phyloP scores from a whole-genome alignment of 2,888 invertebrate genomes.

The Rutpela maculata region DNA sequence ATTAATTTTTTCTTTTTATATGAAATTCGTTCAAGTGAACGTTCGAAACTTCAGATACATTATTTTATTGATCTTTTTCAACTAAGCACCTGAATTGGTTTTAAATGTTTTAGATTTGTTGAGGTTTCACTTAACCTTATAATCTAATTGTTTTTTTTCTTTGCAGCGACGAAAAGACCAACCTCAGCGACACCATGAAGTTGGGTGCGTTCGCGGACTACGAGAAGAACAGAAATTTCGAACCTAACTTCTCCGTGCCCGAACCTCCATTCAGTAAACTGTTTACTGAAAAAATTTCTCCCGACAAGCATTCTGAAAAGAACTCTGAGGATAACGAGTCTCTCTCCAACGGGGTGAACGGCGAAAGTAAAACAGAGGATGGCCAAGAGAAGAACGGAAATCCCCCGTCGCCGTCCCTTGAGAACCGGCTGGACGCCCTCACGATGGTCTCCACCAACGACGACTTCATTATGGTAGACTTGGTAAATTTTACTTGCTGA shows the following conservation, averaged over 20 bases:
- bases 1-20: no score
- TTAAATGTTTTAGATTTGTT: no score
- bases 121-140: no score
- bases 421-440: constrained; percentile 71
- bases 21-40: no score
- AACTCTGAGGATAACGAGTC: constrained; percentile 45
- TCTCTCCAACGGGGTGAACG: constrained; percentile 43
- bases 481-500: constrained; percentile 76
- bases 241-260: constrained; percentile 76
- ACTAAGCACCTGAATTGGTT: no score
- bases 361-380: constrained; percentile 43
- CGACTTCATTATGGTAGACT: constrained; percentile 84
- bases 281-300: constrained; percentile 69
- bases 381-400: constrained; percentile 61
- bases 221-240: constrained; percentile 75
- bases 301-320: constrained; percentile 47
- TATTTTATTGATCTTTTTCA: no score
- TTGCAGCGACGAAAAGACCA: constrained; percentile 80
- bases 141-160: constrained; percentile 40
- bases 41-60: no score
- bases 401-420: constrained; percentile 67
- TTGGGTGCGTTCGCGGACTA: constrained; percentile 87
- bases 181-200: constrained; percentile 83
- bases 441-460: constrained; percentile 77
- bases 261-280: constrained; percentile 82